phyloP scores from a whole-genome alignment of 2,888 invertebrate genomes.

The Carcina quercana region DNA sequence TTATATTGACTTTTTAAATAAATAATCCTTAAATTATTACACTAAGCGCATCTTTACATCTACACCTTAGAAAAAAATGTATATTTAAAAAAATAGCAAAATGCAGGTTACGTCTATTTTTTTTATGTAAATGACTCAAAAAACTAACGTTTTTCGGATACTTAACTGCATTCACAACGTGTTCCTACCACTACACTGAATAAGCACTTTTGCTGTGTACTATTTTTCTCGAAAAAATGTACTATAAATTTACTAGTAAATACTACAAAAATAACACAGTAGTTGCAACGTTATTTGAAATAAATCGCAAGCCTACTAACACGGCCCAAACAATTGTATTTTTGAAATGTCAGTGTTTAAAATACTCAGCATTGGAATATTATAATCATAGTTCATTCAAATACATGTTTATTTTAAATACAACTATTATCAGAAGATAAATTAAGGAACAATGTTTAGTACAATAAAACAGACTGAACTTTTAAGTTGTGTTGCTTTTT shows the following conservation, averaged over 20 bases:
- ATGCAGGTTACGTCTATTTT: constrained; percentile 44
- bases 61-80: constrained; percentile 38
- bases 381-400: too few species aligned
- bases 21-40: constrained; percentile 60
- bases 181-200: constrained; percentile 12
- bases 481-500: too few species aligned
- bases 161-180: constrained; percentile 2
- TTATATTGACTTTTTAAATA: constrained; percentile 73
- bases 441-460: too few species aligned
- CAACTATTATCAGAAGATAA: too few species aligned
- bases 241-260: constrained; percentile 10
- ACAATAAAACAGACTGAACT: too few species aligned
- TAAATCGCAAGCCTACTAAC: constrained; percentile 17
- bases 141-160: constrained; percentile 12
- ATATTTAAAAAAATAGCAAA: constrained; percentile 51
- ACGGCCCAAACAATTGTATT: constrained; percentile 24
- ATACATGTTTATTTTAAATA: too few species aligned
- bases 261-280: constrained; percentile 17
- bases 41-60: constrained; percentile 63
- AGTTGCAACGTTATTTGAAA: constrained; percentile 26
- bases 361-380: too few species aligned
- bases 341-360: too few species aligned
- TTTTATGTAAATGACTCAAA: constrained; percentile 32
- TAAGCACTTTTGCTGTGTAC: constrained; percentile 1
- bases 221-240: constrained; percentile 1